Base-by-base conservation (phyloP, 2,797 vertebrate species). In the Lepus townsendii region DNA sequence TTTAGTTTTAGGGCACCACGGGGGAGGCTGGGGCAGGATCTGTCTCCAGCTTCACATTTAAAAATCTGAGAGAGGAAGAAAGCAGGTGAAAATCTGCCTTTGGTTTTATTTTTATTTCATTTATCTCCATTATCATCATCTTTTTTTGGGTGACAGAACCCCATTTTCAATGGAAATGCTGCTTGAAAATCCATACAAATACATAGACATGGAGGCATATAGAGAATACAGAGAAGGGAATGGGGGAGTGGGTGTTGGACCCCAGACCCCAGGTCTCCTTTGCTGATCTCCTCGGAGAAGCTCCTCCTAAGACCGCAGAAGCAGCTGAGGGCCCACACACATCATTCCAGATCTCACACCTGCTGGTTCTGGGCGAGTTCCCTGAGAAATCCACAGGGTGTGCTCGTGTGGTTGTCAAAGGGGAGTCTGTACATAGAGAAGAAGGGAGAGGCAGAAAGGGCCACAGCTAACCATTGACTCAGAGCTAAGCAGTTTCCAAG, bases 91-190 rank as follows among this genome's bases (percentile, higher is more conserved):
- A 38, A 63, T 73, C 26, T 38, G 24, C 57, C 12, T 52, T 38
- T 62, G 12, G 7, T n/a, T 84, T 92, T 83, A 7, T 57, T 76
- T 83, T 83, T 63, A 87, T 92, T 80, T 47, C 16, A 12, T 54
- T 84, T 68, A 57, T 76, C 93, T 52, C 42, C 0, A 35, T 3
- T 12, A 65, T 69, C 82, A 63, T 91, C 32, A 47, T 13, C 57
- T 72, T 88, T 69, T 87, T 79, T 84, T 88, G n/a, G 17, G 10
- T 8, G 71, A 17, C 65, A 69, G n/a, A 92, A 27, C 19, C 13
- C 60, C 73, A 16, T 54, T 90, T 90, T 76, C 57, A 35, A 32
- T 16, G 32, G 60, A 96, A 96, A 76, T 38, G 30, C 8, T 38
- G 16, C 19, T 83, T 83, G 86, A 68, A 93, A 90, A 60, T 38